Evolutionary conservation across 2,797 vertebrate species (phyloP), one percentile per base, ranked within the genome.

Genomic region (Oophaga sylvatica): DNA sequence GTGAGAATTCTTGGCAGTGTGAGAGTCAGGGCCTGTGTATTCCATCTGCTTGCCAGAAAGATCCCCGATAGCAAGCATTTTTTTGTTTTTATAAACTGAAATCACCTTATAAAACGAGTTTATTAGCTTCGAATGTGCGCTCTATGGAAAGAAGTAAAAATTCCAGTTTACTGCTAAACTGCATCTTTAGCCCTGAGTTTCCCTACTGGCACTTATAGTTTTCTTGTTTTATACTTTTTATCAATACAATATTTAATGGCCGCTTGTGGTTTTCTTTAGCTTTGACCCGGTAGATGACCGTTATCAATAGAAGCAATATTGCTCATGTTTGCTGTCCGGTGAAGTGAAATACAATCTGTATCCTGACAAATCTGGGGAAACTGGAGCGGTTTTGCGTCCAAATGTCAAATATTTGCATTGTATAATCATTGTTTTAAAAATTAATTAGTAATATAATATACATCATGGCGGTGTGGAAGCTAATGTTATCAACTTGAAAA

Each of bases 1-100:
- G 95, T 92, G 92, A 94, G 93, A 95, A 95, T 95, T 94, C 93
- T 94, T 92, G 90, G 93, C 86, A 90, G 95, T 93, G 93, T 92
- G 93, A 93, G 94, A 95, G 95, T 95, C 95, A 96, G 94, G 95
- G 95, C 96, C 95, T 94, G 90, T 83, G 92, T 90, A 93, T 94
- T 78, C 80, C 94, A 94, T 94, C 94, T 93, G 92, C 90, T 92
- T 92, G 92, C 94, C 92, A 94, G 92, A 82, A 85, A 93, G 92
- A 89, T 92, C 93, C 90, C 90, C 92, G 90, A 91, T n/a, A 91
- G 79, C 89, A 87, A 87, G 88, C 85, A 88, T 94, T 93, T 92
- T 93, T 93, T 87, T 94, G 92, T 92, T 93, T 93, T 94, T 94
- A 77, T 92, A 79, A 92, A 86, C 81, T 87, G 89, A 94, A 94